phyloP scores from a whole-genome alignment of 2,113 vertebrate species.

The Neodontobutis hainanensis region DNA sequence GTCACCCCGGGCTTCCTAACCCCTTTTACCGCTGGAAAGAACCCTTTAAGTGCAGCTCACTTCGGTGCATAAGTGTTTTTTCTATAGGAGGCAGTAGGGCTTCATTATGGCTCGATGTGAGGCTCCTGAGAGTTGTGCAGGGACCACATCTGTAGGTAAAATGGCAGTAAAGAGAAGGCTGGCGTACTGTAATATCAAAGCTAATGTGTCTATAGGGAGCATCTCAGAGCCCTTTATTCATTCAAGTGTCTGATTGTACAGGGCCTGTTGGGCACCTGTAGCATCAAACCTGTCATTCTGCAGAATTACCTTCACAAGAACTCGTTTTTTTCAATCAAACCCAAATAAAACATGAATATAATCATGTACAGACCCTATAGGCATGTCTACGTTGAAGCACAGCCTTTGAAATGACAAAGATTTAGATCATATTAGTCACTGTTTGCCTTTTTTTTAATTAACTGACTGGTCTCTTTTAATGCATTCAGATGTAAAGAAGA shows the following conservation, averaged over 20 bases:
- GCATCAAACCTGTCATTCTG: slow-evolving; percentile 18
- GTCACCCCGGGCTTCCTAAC: slow-evolving; percentile 36
- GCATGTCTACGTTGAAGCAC: no score
- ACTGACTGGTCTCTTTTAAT: no score
- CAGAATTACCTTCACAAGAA: no score
- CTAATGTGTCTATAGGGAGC: slow-evolving; percentile 38
- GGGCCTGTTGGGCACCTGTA: slow-evolving; percentile 54
- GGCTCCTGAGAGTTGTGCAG: slow-evolving; percentile 24
- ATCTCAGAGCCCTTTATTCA: slow-evolving; percentile 8
- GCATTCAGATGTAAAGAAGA: no score
- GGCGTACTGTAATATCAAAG: slow-evolving; percentile 24
- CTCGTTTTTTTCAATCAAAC: no score
- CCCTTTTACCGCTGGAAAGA: slow-evolving; percentile 11
- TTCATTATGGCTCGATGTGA: slow-evolving; percentile 21
- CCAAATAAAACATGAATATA: no score
- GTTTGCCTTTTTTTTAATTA: no score
- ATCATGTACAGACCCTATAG: no score
- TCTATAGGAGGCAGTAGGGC: slow-evolving; percentile 7
- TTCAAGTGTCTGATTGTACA: background rate
- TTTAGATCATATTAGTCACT: no score
- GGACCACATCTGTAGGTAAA: slow-evolving; percentile 27
- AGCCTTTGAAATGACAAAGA: no score
- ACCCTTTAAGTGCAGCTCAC: slow-evolving; percentile 10
- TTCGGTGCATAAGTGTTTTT: slow-evolving; percentile 16
- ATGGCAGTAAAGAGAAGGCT: slow-evolving; percentile 26